phyloP scores from a whole-genome alignment of 1,140 invertebrate genomes.

The Brachionus angularis region DNA sequence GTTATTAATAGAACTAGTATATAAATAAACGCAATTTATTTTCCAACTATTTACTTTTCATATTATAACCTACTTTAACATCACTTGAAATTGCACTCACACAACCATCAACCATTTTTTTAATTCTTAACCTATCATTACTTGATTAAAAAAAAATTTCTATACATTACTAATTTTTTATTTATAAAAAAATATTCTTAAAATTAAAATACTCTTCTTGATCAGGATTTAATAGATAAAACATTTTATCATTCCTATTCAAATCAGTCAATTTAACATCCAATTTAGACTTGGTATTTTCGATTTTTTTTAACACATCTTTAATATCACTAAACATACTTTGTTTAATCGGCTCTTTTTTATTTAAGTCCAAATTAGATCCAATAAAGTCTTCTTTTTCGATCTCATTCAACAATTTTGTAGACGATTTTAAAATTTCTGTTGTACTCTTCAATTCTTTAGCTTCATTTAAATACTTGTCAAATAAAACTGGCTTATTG shows the following conservation, averaged over 20 bases:
- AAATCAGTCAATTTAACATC: neutral
- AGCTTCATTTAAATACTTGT: neutral
- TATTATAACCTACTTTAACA: constrained; percentile 22
- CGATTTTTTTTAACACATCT: constrained; percentile 12
- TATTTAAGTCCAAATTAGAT: neutral
- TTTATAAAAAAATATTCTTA: neutral
- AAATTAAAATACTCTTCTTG: neutral
- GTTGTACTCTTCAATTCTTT: constrained; percentile 8
- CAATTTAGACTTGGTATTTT: neutral
- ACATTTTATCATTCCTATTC: neutral
- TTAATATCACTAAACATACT: constrained; percentile 32
- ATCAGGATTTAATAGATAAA: neutral
- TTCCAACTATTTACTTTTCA: neutral
- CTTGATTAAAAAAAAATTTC: neutral
- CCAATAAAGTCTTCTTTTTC: constrained; percentile 6
- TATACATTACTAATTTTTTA: neutral
- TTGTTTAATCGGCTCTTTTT: constrained; percentile 5
- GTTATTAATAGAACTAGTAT: too few species aligned
- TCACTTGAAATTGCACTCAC: constrained; percentile 32
- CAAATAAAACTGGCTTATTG: neutral
- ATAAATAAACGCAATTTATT: too few species aligned
- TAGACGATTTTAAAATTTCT: constrained; percentile 10
- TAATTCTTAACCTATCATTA: neutral
- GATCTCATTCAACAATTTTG: neutral
- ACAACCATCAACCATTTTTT: constrained; percentile 27